Evolutionary conservation across 2,113 vertebrate species (phyloP), one percentile per base, ranked within the genome.

Genomic region (Plecotus auritus): DNA sequence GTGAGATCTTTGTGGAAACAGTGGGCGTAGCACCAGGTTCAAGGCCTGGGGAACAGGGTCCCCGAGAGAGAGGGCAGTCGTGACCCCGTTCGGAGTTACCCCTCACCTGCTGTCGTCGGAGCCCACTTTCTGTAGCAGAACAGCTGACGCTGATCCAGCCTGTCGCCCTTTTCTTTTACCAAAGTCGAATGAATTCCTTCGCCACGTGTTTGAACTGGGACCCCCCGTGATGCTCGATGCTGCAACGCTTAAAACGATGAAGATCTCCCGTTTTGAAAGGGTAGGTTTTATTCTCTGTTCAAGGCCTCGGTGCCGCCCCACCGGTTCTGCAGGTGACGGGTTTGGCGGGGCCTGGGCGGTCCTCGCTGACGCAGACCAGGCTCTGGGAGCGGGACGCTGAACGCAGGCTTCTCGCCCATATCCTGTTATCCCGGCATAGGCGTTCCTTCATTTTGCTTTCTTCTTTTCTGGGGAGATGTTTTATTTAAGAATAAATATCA

Each of bases 151-250:
- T 88, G 42, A 67, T 59, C 73, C 20, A 90, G 77, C 37, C 12
- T 95, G 22, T 82, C 89, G 0, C 11, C 76, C 30, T 56, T 96
- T 66, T 59, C 47, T n/a, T 97, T 94, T 80, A 80, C 3, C 77
- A 78, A 94, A 99, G 99, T 99, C 99, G 26, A 99, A 99, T 95
- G 99, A 99, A 92, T 99, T 99, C 93, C 99, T 99, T 96, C 98
- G 99, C 89, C 99, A 99, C 30, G 99, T 99, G 66, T 99, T 99
- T 98, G 99, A 99, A 95, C 99, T 99, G 92, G 99, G 99, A 94
- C 99, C 99, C 56, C 99, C 99, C 0, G 98, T 99, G 88, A 97
- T 99, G 98, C 99, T 99, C 47, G 99, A 99, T 97, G 99, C 99
- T 16, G 99, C 99, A 0, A 97, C 99, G 16, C 98, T 99, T 90